A percentile compares a stretch with the other conserved stretches of the same genome.
phyloP scores from a whole-genome alignment of 2,113 vertebrate genomes.

The Mesocricetus auratus region DNA sequence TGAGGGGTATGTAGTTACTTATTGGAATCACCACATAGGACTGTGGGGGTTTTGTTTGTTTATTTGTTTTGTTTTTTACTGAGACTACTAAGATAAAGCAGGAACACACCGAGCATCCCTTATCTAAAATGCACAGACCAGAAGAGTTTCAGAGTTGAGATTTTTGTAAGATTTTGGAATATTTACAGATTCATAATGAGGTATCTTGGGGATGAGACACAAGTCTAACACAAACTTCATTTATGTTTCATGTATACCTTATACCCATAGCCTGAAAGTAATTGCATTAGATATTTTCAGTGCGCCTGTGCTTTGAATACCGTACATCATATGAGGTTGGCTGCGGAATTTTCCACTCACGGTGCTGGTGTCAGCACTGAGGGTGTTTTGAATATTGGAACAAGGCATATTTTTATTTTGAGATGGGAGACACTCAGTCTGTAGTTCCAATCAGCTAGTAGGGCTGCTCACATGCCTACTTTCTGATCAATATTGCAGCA shows the following conservation, averaged over 20 bases:
- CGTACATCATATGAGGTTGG: background rate
- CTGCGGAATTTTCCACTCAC: background rate
- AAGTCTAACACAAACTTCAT: background rate
- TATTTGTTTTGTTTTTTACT: background rate
- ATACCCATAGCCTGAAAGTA: background rate
- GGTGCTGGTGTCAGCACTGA: background rate
- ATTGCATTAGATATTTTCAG: background rate
- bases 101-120: background rate
- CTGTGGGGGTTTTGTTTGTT: no score
- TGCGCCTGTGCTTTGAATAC: background rate
- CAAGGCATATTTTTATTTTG: background rate
- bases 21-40: background rate
- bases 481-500: background rate
- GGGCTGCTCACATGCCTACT: background rate
- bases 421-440: background rate
- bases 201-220: background rate
- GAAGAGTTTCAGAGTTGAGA: background rate
- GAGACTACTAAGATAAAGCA: background rate
- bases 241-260: background rate
- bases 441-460: background rate
- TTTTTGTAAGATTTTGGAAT: conserved; percentile 1
- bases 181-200: conserved; percentile 11
- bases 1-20: background rate
- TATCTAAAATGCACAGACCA: background rate
- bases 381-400: background rate